Evolutionary conservation across 2,888 invertebrate genomes (phyloP).

Genomic region (Colostygia pectinataria): DNA sequence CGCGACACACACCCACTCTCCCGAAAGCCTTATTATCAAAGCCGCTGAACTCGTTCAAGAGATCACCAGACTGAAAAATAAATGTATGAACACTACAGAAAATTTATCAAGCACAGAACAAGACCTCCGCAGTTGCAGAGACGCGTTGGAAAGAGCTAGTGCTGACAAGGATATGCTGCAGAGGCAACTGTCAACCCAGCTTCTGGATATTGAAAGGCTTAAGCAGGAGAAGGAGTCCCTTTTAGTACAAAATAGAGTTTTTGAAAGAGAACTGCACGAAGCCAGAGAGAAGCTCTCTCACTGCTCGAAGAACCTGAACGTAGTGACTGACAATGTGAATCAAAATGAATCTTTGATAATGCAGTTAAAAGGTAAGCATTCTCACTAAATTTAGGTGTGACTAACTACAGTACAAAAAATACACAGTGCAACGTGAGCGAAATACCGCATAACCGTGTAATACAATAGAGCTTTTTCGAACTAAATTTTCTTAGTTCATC

Average conservation of each 20-base stretch:
- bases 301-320: constrained; percentile 85
- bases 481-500: not conserved
- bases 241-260: constrained; percentile 87
- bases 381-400: too few relatives aligned
- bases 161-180: constrained; percentile 89
- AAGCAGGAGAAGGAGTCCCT: constrained; percentile 91
- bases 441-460: too few relatives aligned
- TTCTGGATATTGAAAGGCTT: constrained; percentile 87
- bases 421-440: too few relatives aligned
- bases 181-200: constrained; percentile 87
- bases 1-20: constrained; percentile 83
- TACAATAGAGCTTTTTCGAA: too few relatives aligned
- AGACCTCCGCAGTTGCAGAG: constrained; percentile 86
- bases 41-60: constrained; percentile 91
- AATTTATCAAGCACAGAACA: constrained; percentile 84
- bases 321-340: constrained; percentile 86
- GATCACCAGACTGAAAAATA: constrained; percentile 85
- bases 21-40: constrained; percentile 89
- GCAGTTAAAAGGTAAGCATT: constrained; percentile 86
- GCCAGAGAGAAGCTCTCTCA: constrained; percentile 86
- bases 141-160: constrained; percentile 85
- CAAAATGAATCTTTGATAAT: constrained; percentile 87
- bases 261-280: constrained; percentile 89
- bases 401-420: too few relatives aligned
- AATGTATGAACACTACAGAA: constrained; percentile 83